A percentile compares a stretch with the other conserved stretches of the same genome.
These are phyloP conservation scores for Drosophila pseudotalamancana DNA, from an alignment of 2,888 invertebrate species.

Conservation along the genomic window DNA sequence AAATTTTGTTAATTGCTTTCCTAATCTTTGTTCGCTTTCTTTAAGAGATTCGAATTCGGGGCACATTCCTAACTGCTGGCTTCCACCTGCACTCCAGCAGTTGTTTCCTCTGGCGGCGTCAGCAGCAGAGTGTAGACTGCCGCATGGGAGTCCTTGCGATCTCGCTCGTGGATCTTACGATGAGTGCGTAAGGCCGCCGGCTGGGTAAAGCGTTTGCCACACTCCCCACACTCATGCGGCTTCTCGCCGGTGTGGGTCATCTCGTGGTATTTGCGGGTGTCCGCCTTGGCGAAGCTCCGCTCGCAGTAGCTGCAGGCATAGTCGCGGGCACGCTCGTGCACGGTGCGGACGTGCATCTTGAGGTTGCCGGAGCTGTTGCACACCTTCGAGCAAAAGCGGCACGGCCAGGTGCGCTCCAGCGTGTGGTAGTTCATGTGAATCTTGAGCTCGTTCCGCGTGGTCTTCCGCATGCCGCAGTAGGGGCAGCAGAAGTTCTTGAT, in stretches of 20 bases:
- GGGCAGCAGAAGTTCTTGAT: conserved; percentile 81
- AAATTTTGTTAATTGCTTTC: not conserved
- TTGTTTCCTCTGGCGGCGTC: not conserved
- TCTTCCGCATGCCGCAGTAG: conserved; percentile 79
- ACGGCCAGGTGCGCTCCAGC: conserved; percentile 77
- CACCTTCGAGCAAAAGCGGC: conserved; percentile 74
- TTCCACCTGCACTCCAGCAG: not conserved
- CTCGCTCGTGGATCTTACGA: conserved; percentile 68
- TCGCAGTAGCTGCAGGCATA: conserved; percentile 79
- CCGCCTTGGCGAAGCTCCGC: conserved; percentile 76
- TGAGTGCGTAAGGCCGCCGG: conserved; percentile 78
- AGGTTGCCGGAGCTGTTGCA: conserved; percentile 80
- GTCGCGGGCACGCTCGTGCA: conserved; percentile 78
- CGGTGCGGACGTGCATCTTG: conserved; percentile 74
- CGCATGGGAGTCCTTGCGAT: conserved; percentile 10
- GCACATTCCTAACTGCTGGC: not conserved
- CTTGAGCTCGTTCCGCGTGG: conserved; percentile 79
- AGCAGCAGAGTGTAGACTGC: conserved; percentile 7
- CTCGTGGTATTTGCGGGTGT: conserved; percentile 82
- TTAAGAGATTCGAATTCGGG: not conserved
- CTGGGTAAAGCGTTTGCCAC: conserved; percentile 78
- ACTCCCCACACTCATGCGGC: conserved; percentile 75
- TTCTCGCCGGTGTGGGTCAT: conserved; percentile 83
- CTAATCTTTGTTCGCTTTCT: not conserved
- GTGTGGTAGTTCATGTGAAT: conserved; percentile 82